Conservation (phyloP, 2,113 vertebrate species). For the Anoplopoma fimbria region DNA sequence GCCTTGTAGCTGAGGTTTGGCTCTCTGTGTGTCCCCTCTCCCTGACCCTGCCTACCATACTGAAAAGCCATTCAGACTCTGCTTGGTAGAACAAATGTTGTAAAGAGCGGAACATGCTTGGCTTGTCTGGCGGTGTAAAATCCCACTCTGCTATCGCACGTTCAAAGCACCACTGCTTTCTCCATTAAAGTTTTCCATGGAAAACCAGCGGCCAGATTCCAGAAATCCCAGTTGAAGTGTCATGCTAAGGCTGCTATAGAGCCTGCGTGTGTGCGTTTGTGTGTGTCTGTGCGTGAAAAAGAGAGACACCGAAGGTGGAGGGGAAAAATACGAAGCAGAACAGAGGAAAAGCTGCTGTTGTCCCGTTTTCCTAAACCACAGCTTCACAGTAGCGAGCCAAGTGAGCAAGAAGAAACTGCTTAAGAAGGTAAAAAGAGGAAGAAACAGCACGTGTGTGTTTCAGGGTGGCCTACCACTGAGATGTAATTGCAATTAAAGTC, state of each 20-base stretch:
- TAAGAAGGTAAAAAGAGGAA: constrained; percentile 42
- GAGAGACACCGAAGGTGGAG: constrained; percentile 43
- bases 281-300: constrained; percentile 17
- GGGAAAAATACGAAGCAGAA: constrained; percentile 47
- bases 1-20: constrained; percentile 75
- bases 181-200: constrained; percentile 76
- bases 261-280: constrained; percentile 22
- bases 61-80: constrained; percentile 74
- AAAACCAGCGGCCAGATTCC: constrained; percentile 74
- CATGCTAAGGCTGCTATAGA: constrained; percentile 59
- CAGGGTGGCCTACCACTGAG: constrained; percentile 47
- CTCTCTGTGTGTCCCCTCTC: constrained; percentile 57
- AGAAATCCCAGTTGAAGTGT: constrained; percentile 68
- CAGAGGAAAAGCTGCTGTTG: constrained; percentile 64
- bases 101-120: constrained; percentile 77
- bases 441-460: constrained; percentile 54
- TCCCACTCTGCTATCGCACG: constrained; percentile 67
- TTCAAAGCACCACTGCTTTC: constrained; percentile 73
- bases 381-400: constrained; percentile 20
- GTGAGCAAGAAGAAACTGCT: constrained; percentile 32
- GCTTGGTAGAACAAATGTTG: constrained; percentile 74
- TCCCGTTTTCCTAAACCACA: constrained; percentile 73
- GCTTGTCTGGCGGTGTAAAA: constrained; percentile 71
- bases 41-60: constrained; percentile 70
- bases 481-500: constrained; percentile 38